These are phyloP conservation scores for Trinectes maculatus DNA, from an alignment of 2,113 vertebrate genomes.

Conservation along the genomic window DNA sequence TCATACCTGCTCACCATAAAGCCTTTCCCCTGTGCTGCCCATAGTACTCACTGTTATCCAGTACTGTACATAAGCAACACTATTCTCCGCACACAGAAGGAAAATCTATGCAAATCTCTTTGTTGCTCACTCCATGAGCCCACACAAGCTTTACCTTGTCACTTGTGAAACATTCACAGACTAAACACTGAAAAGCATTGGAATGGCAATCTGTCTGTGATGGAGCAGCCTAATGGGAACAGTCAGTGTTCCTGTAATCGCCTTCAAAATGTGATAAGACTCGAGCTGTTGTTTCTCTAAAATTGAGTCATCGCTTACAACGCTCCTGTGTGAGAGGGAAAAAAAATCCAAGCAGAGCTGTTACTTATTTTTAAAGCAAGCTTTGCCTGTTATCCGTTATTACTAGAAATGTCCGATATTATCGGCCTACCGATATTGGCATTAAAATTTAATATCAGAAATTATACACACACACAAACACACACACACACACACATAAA, in stretches of 20 bases:
- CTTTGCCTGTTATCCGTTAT: neutral
- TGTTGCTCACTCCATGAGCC: slow-evolving; percentile 18
- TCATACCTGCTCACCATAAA: neutral
- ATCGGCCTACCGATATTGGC: no score
- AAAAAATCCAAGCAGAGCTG: neutral
- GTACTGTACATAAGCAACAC: neutral
- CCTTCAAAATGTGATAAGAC: neutral
- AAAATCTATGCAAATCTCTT: slow-evolving; percentile 38
- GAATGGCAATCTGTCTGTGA: neutral
- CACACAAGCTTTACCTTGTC: slow-evolving; percentile 27
- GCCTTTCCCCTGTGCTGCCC: neutral
- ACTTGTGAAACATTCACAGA: slow-evolving; percentile 7
- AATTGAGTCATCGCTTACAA: slow-evolving; percentile 5
- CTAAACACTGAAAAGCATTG: slow-evolving; percentile 8
- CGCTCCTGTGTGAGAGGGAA: neutral
- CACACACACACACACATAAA: no score
- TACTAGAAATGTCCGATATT: no score
- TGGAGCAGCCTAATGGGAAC: slow-evolving; percentile 5
- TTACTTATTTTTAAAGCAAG: slow-evolving; percentile 6
- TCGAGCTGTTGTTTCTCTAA: neutral
- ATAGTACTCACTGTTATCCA: slow-evolving; percentile 6
- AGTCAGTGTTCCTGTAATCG: neutral
- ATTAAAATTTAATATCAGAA: no score
- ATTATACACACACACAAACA: no score
- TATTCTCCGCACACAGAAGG: neutral